phyloP scores from a whole-genome alignment of 2,113 vertebrate species.

The Hippocampus comes region DNA sequence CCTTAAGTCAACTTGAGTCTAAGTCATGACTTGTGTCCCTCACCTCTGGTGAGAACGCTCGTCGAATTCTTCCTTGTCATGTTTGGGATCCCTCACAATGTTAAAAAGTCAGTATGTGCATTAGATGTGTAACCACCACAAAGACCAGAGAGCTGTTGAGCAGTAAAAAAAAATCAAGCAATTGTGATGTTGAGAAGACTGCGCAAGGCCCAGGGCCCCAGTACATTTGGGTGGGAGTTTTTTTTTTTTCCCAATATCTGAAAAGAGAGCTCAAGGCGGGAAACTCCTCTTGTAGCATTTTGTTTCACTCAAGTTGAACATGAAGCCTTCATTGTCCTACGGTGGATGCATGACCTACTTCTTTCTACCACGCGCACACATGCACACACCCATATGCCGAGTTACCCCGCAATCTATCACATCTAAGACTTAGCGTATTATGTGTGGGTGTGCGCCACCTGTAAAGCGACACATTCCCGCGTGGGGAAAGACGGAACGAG shows the following conservation, averaged over 20 bases:
- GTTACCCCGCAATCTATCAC: constrained; percentile 20
- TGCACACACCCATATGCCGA: not conserved
- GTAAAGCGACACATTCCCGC: constrained; percentile 51
- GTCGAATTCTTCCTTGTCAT: no score
- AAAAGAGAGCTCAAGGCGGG: not conserved
- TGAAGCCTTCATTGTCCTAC: constrained; percentile 57
- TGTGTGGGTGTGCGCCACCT: constrained; percentile 39
- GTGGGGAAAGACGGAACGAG: constrained; percentile 48
- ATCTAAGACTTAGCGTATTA: constrained; percentile 15
- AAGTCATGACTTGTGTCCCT: no score
- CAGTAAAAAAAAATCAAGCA: no score
- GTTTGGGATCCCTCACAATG: no score
- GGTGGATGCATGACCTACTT: constrained; percentile 67
- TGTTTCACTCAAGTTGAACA: constrained; percentile 55
- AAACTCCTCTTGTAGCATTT: constrained; percentile 26
- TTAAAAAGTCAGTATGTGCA: no score
- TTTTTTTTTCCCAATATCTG: not conserved
- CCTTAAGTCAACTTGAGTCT: no score
- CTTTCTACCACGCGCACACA: constrained; percentile 4
- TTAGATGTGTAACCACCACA: no score
- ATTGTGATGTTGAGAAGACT: not conserved
- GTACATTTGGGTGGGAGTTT: not conserved
- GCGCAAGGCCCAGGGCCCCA: not conserved
- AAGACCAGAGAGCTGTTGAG: no score
- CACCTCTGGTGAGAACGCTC: no score